These are phyloP conservation scores for Akabosia matsudoensis DNA, from an alignment of 1,140 invertebrate species.

Conservation along the genomic window DNA sequence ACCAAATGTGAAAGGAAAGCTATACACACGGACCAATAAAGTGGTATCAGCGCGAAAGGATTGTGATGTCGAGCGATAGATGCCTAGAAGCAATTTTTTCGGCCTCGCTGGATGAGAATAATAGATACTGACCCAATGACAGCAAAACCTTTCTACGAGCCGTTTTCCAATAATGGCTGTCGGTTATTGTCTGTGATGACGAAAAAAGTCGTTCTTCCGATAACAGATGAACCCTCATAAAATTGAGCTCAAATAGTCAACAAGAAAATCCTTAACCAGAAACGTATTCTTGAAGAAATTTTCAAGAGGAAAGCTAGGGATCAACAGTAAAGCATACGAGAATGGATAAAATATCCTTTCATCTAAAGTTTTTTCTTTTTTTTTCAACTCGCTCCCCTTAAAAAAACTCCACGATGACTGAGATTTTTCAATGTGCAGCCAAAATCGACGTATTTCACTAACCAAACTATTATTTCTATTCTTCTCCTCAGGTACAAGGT, in stretches of 20 bases:
- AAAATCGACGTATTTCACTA: not conserved
- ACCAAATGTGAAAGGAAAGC: not conserved
- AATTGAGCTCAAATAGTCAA: slow-evolving; percentile 10
- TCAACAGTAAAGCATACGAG: not conserved
- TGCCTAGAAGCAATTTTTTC: slow-evolving; percentile 2
- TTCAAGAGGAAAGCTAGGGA: not conserved
- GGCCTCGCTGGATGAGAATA: slow-evolving; percentile 19
- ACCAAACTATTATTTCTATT: not conserved
- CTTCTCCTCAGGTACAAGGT: not conserved
- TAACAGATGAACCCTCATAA: slow-evolving; percentile 23
- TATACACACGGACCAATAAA: not conserved
- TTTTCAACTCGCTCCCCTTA: not conserved
- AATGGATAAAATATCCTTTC: not conserved
- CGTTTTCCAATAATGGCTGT: slow-evolving; percentile 18
- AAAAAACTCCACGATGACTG: not conserved
- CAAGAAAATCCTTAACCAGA: not conserved
- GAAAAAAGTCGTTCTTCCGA: slow-evolving; percentile 24
- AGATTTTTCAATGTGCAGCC: not conserved
- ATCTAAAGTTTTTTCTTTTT: not conserved
- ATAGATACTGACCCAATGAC: slow-evolving; percentile 24
- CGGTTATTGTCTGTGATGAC: slow-evolving; percentile 23
- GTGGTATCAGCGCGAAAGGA: not conserved
- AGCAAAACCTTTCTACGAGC: slow-evolving; percentile 24
- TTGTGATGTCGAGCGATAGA: not conserved
- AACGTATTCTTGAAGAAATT: not conserved